Percentiles rank a stretch among this genome's conserved stretches.
These are phyloP conservation scores for Danio albolineatus DNA, from an alignment of 2,797 vertebrate genomes.

Conservation along the genomic window DNA sequence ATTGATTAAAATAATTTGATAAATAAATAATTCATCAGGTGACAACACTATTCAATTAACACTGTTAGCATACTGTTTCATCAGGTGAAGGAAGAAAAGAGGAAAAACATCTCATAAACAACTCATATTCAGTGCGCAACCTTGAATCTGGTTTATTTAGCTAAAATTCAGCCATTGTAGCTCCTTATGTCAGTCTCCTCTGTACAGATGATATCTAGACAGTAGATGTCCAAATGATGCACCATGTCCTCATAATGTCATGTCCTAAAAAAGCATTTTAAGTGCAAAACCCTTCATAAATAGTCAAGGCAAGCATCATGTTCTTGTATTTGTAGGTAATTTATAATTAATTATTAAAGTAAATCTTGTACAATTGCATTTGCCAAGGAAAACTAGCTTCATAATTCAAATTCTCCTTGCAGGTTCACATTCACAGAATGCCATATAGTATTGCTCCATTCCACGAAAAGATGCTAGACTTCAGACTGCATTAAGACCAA, in stretches of 20 bases:
- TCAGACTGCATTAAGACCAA: slow-evolving; percentile 4
- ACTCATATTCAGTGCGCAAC: slow-evolving; percentile 24
- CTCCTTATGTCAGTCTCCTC: slow-evolving; percentile 25
- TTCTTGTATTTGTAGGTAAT: slow-evolving; percentile 21
- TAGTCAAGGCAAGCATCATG: slow-evolving; percentile 21
- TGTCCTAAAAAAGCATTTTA: slow-evolving; percentile 28
- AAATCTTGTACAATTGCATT: slow-evolving; percentile 27
- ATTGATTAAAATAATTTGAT: no score
- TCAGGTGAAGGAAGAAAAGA: neutral
- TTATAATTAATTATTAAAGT: neutral
- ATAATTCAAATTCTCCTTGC: slow-evolving; percentile 27
- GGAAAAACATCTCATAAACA: neutral
- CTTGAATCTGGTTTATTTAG: slow-evolving; percentile 23
- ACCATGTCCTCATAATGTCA: neutral
- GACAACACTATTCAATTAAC: neutral
- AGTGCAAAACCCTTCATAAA: slow-evolving; percentile 38
- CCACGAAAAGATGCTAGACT: slow-evolving; percentile 25
- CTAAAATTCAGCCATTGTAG: slow-evolving; percentile 16
- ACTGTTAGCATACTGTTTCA: neutral
- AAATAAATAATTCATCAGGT: no score
- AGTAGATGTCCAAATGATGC: slow-evolving; percentile 21
- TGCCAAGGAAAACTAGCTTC: slow-evolving; percentile 28
- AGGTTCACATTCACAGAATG: slow-evolving; percentile 35
- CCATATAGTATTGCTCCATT: slow-evolving; percentile 26
- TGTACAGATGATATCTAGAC: slow-evolving; percentile 43